These are phyloP conservation scores for Aphaenogaster ashmeadi DNA, from an alignment of 1,140 invertebrate species.

Conservation along the genomic window DNA sequence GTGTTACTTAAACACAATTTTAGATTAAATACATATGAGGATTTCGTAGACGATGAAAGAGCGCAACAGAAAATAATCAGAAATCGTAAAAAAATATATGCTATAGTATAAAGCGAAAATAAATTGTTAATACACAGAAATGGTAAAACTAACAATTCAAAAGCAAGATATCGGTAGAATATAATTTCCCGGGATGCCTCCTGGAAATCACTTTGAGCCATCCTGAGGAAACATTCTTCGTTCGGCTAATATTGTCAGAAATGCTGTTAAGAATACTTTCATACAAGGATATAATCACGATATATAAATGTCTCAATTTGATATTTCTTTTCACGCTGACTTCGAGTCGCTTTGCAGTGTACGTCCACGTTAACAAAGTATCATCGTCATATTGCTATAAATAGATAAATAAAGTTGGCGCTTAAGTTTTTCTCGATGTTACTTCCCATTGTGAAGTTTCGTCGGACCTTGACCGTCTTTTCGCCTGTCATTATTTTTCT, in stretches of 20 bases:
- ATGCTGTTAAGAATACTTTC: constrained; percentile 47
- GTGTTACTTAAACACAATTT: background rate
- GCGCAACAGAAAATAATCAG: constrained; percentile 6
- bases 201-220: constrained; percentile 11
- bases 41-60: constrained; percentile 11
- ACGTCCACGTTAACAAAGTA: background rate
- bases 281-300: constrained; percentile 23
- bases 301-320: constrained; percentile 38
- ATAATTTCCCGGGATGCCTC: background rate
- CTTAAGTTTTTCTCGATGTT: constrained; percentile 64
- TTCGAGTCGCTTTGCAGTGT: background rate
- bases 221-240: background rate
- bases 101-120: constrained; percentile 11
- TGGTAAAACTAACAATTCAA: constrained; percentile 33
- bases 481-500: constrained; percentile 21
- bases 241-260: constrained; percentile 37
- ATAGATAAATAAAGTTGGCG: constrained; percentile 50
- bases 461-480: constrained; percentile 57
- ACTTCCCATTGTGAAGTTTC: constrained; percentile 77
- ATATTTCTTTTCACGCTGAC: constrained; percentile 32
- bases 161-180: constrained; percentile 3
- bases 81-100: constrained; percentile 22
- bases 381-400: constrained; percentile 17
- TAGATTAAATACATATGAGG: background rate
- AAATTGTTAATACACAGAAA: constrained; percentile 25